Evolutionary conservation across 2,888 invertebrate species (phyloP).

Genomic region (Chrysodeixis includens): DNA sequence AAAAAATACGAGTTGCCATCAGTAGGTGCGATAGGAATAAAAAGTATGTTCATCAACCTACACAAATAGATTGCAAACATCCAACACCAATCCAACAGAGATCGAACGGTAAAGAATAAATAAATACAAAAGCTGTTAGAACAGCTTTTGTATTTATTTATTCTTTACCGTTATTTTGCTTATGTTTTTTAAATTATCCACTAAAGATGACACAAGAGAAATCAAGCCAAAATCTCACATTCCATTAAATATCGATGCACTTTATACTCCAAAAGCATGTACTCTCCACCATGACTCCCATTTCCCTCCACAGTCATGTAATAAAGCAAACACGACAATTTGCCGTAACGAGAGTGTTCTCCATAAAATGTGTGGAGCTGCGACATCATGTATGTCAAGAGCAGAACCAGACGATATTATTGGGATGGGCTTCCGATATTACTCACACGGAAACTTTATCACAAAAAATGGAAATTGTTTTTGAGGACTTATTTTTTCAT

Average conservation of each 20-base stretch:
- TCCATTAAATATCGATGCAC: not conserved
- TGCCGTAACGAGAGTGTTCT: conserved; percentile 42
- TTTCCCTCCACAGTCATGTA: conserved; percentile 14
- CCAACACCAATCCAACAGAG: too few relatives aligned
- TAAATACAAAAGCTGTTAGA: too few relatives aligned
- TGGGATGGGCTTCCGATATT: conserved; percentile 35
- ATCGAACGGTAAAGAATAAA: too few relatives aligned
- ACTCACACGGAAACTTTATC: conserved; percentile 35
- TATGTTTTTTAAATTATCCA: too few relatives aligned
- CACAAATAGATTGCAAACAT: too few relatives aligned
- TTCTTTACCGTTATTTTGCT: too few relatives aligned
- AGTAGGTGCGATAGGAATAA: too few relatives aligned
- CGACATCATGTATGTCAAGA: conserved; percentile 44
- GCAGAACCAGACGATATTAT: conserved; percentile 45
- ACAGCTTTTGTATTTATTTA: too few relatives aligned
- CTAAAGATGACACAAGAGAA: not conserved
- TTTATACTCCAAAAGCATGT: not conserved
- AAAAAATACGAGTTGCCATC: too few relatives aligned
- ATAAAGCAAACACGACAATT: conserved; percentile 55
- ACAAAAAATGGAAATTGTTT: conserved; percentile 29
- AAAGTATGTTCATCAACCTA: too few relatives aligned
- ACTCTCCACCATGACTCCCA: not conserved
- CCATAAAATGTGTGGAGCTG: conserved; percentile 49
- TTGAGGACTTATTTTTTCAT: conserved; percentile 5
- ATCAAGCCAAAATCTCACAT: not conserved